Conservation (phyloP, 2,797 vertebrate genomes). For the Ceyx erithaca region DNA sequence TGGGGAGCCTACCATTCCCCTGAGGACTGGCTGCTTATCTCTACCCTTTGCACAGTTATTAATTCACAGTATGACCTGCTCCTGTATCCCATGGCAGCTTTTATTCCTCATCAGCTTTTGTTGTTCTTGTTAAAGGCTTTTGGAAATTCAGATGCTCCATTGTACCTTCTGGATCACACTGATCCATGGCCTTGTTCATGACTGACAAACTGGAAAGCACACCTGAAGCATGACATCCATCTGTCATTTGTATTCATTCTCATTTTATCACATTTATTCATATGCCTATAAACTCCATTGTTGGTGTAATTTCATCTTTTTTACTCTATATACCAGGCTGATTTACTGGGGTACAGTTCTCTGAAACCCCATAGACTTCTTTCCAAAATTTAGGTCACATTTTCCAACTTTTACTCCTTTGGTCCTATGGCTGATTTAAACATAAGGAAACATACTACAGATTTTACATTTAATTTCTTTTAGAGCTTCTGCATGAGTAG, state of each 20-base stretch:
- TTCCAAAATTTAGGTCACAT: neutral
- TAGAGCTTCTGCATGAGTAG: conserved; percentile 17
- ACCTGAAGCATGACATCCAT: neutral
- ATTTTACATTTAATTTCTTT: conserved; percentile 3
- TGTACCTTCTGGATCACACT: neutral
- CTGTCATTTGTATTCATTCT: neutral
- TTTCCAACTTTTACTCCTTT: conserved; percentile 12
- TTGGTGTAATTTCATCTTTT: neutral
- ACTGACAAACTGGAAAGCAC: neutral
- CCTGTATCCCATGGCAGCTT: neutral
- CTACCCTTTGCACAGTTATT: neutral
- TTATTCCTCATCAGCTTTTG: neutral
- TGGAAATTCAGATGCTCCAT: neutral
- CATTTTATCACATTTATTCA: neutral
- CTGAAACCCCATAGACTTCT: neutral
- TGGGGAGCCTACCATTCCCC: neutral
- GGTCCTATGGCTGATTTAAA: conserved; percentile 2
- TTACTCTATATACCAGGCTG: neutral
- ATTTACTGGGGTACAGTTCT: neutral
- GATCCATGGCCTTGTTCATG: neutral
- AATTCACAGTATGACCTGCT: neutral
- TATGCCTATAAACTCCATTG: neutral
- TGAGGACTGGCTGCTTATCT: neutral
- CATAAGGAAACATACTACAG: neutral
- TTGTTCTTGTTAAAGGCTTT: neutral